Evolutionary conservation across 2,113 vertebrate species (phyloP).

Genomic region (Psilopsiagon aymara): DNA sequence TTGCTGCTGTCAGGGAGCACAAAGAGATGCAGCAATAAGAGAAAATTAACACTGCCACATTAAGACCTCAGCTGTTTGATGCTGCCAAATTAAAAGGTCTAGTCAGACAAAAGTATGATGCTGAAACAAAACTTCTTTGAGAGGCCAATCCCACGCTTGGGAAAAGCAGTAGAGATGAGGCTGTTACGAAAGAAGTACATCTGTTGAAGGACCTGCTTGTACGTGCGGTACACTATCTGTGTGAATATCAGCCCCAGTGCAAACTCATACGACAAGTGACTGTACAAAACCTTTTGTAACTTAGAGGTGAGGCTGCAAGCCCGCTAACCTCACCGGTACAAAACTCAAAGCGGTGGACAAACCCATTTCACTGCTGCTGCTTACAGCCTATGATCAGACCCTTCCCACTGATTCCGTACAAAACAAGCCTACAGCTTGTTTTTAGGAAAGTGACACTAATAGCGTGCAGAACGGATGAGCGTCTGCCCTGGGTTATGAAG

Average conservation of each 20-base stretch:
- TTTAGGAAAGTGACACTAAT: background rate
- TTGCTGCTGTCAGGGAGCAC: background rate
- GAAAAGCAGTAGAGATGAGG: background rate
- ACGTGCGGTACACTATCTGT: background rate
- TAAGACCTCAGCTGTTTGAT: background rate
- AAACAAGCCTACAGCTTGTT: background rate
- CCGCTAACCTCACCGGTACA: background rate
- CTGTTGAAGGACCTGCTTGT: slow-evolving; percentile 19
- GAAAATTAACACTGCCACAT: background rate
- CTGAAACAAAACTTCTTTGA: slow-evolving; percentile 2
- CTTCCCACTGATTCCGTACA: accelerated
- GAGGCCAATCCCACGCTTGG: background rate
- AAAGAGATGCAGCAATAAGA: background rate
- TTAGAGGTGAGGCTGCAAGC: slow-evolving; percentile 7
- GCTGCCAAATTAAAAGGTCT: background rate
- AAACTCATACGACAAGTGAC: background rate
- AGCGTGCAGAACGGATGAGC: background rate
- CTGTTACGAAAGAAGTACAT: background rate
- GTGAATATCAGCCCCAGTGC: slow-evolving; percentile 6
- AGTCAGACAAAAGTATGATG: background rate
- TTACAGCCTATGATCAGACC: background rate
- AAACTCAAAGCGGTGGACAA: background rate
- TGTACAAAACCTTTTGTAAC: background rate
- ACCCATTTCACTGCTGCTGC: background rate
- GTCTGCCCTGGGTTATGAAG: background rate